Conservation (phyloP, 2,797 vertebrate species). For the Furcifer pardalis region DNA sequence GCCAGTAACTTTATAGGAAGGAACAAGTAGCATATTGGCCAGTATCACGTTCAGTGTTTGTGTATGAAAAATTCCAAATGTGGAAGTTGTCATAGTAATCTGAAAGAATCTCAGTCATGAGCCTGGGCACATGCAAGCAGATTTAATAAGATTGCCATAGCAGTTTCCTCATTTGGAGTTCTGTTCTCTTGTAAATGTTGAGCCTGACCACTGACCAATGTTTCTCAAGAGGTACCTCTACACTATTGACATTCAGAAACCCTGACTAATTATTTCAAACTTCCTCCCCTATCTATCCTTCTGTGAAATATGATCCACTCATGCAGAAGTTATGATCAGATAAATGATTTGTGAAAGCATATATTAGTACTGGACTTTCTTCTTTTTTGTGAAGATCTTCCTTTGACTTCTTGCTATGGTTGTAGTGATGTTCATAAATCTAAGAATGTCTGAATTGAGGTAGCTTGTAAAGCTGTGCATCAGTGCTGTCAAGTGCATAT, state of each 20-base stretch:
- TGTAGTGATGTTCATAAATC: neutral
- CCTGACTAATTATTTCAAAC: neutral
- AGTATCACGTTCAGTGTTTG: too few species aligned
- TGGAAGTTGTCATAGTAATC: too few species aligned
- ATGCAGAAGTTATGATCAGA: neutral
- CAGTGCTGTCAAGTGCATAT: neutral
- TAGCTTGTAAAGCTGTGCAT: neutral
- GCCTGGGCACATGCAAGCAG: too few species aligned
- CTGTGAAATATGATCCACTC: neutral
- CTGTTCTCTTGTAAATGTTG: neutral
- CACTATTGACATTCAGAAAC: neutral
- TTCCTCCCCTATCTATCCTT: neutral
- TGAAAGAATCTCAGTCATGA: too few species aligned
- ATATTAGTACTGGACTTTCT: neutral
- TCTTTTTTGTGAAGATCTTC: neutral
- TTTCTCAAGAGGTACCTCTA: neutral
- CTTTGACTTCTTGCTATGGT: neutral
- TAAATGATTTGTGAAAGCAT: neutral
- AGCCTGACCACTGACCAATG: neutral
- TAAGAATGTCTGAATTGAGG: conserved; percentile 6
- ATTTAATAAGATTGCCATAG: too few species aligned
- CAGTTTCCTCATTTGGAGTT: too few species aligned
- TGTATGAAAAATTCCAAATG: too few species aligned
- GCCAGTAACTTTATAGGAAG: neutral
- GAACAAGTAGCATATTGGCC: too few species aligned